phyloP scores from a whole-genome alignment of 2,888 invertebrate species.

The Ennomos erosarius region DNA sequence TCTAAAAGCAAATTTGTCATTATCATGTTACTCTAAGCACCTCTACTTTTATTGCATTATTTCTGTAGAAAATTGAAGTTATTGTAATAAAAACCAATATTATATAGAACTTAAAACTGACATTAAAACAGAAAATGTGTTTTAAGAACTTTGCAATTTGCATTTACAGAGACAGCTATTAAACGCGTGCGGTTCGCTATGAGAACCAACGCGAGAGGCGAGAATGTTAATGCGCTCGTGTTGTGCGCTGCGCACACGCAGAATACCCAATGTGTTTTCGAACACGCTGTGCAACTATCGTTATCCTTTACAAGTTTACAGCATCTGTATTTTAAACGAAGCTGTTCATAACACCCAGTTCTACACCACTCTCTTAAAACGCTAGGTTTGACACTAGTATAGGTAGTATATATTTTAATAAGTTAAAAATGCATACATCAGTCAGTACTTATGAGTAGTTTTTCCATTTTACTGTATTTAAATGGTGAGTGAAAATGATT shows the following conservation, averaged over 20 bases:
- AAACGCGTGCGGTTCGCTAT: slow-evolving; percentile 65
- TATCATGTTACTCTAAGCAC: no score
- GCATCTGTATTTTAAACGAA: slow-evolving; percentile 20
- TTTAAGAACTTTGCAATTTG: slow-evolving; percentile 36
- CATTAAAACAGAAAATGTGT: slow-evolving; percentile 14
- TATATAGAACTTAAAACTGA: no score
- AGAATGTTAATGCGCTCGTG: slow-evolving; percentile 82
- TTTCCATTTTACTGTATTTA: slow-evolving; percentile 7
- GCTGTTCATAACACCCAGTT: no score
- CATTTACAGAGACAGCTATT: slow-evolving; percentile 49
- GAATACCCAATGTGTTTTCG: slow-evolving; percentile 70
- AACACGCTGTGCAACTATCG: slow-evolving; percentile 55
- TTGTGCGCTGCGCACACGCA: slow-evolving; percentile 64
- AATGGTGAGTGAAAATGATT: slow-evolving; percentile 22
- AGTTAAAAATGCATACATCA: no score
- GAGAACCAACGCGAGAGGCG: slow-evolving; percentile 74
- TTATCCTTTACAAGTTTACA: slow-evolving; percentile 29
- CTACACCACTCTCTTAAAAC: no score
- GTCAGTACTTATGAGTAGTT: not conserved
- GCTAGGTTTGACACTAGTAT: no score
- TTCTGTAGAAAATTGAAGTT: no score
- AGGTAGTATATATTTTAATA: no score
- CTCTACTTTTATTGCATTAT: no score
- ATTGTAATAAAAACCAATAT: no score
- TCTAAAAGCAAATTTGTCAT: no score